Base-by-base conservation (phyloP, 2,113 vertebrate genomes). In the Mellivora capensis region DNA sequence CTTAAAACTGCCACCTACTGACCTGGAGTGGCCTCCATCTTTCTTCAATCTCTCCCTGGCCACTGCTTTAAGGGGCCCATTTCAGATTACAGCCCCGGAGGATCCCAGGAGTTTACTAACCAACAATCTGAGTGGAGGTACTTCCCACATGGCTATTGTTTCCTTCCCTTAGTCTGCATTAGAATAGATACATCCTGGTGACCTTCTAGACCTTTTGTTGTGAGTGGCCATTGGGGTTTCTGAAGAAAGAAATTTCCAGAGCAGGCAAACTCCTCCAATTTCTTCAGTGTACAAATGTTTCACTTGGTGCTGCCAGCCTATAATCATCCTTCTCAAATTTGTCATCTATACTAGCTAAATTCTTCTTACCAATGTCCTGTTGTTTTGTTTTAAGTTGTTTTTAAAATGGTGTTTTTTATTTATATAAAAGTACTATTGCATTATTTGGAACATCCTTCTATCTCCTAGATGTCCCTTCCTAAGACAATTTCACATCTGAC, bases 151-250 rank as follows among this genome's bases (percentile, higher is more conserved):
- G 29, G 21, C 25, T 81, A 1, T n/a, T 49, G 20, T 34, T 54
- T 7, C 12, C 8, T 52, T 29, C 2, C 20, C 15, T 1, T 7
- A 14, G 25, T 49, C n/a, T 42, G 0, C n/a, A 87, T 21, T 4
- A 44, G 7, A 69, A 13, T 23, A 4, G 14, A 0, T 6, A 47
- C 3, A 37, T 18, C 59, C 42, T 39, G 42, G 17, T 4, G 29
- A 52, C 13, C 21, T 71, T 87, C 77, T 25, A 96, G 10, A 42
- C 21, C 1, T 54, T 49, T 57, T 71, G 44, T 12, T 93, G 0
- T 13, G 27, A 72, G 31, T 34, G 2, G 2, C 5, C 7, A 12
- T 6, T 42, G 37, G 25, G 3, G 21, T 15, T 42, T 23, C 12
- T 15, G 15, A n/a, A 62, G 59, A 31, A 61, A 77, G 27, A 39